Evolutionary conservation across 2,888 invertebrate species (phyloP).

Genomic region (Dorcus hopei): DNA sequence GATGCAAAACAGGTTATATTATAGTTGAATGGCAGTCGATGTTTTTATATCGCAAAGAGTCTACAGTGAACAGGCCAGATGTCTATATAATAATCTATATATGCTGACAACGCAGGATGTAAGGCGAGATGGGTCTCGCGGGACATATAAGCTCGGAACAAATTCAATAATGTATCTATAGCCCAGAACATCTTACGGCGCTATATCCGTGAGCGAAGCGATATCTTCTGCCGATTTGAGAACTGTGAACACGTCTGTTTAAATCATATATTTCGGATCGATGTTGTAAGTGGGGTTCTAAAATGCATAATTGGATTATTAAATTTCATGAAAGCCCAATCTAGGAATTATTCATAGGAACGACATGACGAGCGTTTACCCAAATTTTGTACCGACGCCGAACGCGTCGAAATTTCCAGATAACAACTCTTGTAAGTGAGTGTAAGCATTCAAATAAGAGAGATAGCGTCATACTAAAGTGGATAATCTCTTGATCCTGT

Average conservation of each 20-base stretch:
- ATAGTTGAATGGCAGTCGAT: conserved; percentile 33
- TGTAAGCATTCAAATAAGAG: conserved; percentile 36
- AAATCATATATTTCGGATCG: conserved; percentile 32
- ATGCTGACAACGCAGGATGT: conserved; percentile 52
- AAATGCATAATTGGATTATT: conserved; percentile 16
- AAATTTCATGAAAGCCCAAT: conserved; percentile 23
- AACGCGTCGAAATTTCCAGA: conserved; percentile 36
- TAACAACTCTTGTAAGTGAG: conserved; percentile 31
- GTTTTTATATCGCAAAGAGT: conserved; percentile 49
- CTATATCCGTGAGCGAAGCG: conserved; percentile 18
- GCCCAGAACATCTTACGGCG: conserved; percentile 30
- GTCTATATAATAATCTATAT: conserved; percentile 54
- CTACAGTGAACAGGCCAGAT: conserved; percentile 49
- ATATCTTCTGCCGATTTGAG: conserved; percentile 32
- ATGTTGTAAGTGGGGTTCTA: conserved; percentile 12
- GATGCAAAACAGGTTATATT: conserved; percentile 22
- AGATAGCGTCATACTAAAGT: conserved; percentile 49
- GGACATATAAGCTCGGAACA: conserved; percentile 50
- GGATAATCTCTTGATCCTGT: conserved; percentile 52
- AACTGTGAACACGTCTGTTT: conserved; percentile 44
- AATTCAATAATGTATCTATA: conserved; percentile 51
- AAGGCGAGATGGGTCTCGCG: conserved; percentile 46
- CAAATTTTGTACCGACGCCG: conserved; percentile 10
- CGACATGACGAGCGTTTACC: conserved; percentile 14
- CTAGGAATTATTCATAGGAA: conserved; percentile 37